Base-by-base conservation (phyloP, 2,888 invertebrate genomes). In the Phaonia tiefii region DNA sequence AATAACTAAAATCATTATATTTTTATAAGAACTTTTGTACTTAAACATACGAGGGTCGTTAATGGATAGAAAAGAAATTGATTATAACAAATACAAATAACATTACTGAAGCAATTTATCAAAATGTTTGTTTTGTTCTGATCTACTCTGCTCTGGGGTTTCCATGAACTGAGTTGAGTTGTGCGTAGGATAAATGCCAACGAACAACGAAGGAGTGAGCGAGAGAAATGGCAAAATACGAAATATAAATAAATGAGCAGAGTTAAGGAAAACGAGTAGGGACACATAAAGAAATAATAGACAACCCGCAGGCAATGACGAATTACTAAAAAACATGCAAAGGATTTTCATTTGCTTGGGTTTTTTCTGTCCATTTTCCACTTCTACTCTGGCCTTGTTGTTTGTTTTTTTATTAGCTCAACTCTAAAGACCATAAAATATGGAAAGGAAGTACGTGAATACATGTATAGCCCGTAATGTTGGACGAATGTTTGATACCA, bases 221-320 rank as follows among this genome's bases (percentile, higher is more conserved):
- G 31, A 44, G 54, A 46, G 46, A 56, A 54, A 76, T 73, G 76
- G 76, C 76, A 73, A 80, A 76, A 74, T 37, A 56, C n/a, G 13
- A 5, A 54, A 69, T 65, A 42, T 22, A 63, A 63, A 67, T 39
- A 54, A 66, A 63, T 44, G 4, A 63, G 56, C 67, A 67, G 22
- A 69, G 72, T 39, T 42, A 42, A 63, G 17, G 63, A 63, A 42
- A 63, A 42, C 63, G 63, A 75, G 51, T 77, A 72, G 66, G 74
- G 54, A 78, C 78, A n/a, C 63, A 75, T 44, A 75, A 60, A 39
- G 22, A 71, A 72, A 86, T 86, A 86, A 86, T 87, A 86, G 89
- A 88, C 89, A 86, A 87, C 89, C 89, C 88, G 90, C 87, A 85
- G 89, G 85, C 87, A 87, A 87, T 89, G 89, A 89, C 88, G 89